These are phyloP conservation scores for Drosophila longiperda DNA, from an alignment of 2,888 invertebrate genomes.

Conservation along the genomic window DNA sequence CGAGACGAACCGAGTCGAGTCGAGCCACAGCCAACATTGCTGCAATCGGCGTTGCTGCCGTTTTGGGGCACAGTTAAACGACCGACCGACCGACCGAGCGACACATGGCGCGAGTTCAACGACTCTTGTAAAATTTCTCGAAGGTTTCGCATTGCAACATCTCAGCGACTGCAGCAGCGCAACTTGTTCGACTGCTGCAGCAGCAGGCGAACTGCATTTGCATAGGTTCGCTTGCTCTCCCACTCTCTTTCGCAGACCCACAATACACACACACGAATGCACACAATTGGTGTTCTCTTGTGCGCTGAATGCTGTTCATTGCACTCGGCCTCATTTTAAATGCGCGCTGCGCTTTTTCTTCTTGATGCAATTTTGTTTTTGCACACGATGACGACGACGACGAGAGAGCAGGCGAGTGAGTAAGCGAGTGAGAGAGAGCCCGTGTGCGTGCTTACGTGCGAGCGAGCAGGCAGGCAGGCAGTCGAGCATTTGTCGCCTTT, in stretches of 20 bases:
- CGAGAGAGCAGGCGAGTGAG: neutral
- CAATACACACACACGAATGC: slow-evolving; percentile 1
- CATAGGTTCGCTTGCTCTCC: slow-evolving; percentile 47
- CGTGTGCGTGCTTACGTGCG: neutral
- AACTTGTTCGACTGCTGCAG: slow-evolving; percentile 66
- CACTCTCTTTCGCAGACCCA: slow-evolving; percentile 14
- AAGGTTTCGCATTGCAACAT: slow-evolving; percentile 84
- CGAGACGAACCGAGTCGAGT: slow-evolving; percentile 25
- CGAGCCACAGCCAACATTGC: slow-evolving; percentile 69
- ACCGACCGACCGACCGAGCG: slow-evolving; percentile 28
- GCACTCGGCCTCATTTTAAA: slow-evolving; percentile 82
- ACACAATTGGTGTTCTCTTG: slow-evolving; percentile 23
- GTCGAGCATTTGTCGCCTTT: slow-evolving; percentile 53
- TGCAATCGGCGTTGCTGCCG: slow-evolving; percentile 54
- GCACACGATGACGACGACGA: slow-evolving; percentile 59
- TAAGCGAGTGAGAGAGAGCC: slow-evolving; percentile 12
- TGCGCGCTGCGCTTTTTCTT: slow-evolving; percentile 58
- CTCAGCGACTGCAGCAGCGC: slow-evolving; percentile 44
- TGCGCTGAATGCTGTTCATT: slow-evolving; percentile 84
- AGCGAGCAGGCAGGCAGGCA: slow-evolving; percentile 33
- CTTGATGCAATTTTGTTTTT: slow-evolving; percentile 62
- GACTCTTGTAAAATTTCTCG: slow-evolving; percentile 83
- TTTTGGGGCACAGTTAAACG: slow-evolving; percentile 69
- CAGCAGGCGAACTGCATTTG: slow-evolving; percentile 57
- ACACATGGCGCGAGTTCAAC: slow-evolving; percentile 79